A percentile compares a stretch with the other conserved stretches of the same genome.
These are phyloP conservation scores for Notarius quadriscutis DNA, from an alignment of 2,113 vertebrate genomes.

Conservation along the genomic window DNA sequence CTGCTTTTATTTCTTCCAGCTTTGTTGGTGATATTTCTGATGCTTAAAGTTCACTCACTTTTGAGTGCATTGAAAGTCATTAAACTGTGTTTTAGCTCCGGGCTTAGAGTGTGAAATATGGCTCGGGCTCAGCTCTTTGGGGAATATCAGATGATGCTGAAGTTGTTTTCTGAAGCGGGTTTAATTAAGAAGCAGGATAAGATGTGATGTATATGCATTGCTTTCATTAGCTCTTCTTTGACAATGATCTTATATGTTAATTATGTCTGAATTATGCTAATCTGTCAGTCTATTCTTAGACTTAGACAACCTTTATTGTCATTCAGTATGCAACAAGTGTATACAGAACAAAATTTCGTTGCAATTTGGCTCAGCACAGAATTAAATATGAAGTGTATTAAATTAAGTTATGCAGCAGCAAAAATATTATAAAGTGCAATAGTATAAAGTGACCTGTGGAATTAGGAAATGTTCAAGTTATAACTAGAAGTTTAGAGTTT, in stretches of 20 bases:
- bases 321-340: no score
- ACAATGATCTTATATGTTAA: not conserved
- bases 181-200: not conserved
- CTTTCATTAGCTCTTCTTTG: not conserved
- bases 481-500: no score
- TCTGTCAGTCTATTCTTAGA: not conserved
- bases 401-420: no score
- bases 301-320: no score
- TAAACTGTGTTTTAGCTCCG: slow-evolving; percentile 15
- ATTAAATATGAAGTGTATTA: no score
- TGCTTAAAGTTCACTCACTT: not conserved
- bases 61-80: not conserved
- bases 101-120: not conserved
- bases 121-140: not conserved
- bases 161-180: not conserved
- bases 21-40: not conserved
- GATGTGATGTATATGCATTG: not conserved
- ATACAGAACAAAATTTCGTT: no score
- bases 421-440: no score
- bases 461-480: no score
- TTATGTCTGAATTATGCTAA: not conserved
- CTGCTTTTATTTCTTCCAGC: not conserved
- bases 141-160: not conserved
- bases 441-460: no score
- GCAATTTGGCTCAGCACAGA: no score